phyloP scores from a whole-genome alignment of 53 echinoderm and acorn worm genomes.

The Patiria pectinifera region DNA sequence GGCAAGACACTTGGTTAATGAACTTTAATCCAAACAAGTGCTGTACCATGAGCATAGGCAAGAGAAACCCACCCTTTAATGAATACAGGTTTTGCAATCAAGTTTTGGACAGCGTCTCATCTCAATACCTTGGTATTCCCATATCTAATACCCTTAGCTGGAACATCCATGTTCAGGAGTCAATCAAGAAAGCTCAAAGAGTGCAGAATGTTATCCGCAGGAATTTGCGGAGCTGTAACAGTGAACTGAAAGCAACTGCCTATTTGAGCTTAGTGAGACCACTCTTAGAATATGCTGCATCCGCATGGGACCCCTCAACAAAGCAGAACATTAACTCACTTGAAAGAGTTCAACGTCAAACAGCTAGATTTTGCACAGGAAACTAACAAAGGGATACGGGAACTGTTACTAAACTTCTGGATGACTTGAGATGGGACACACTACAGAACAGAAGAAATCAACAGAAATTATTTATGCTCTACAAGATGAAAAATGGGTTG shows the following conservation, averaged over 20 bases:
- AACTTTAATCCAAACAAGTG: constrained; percentile 57
- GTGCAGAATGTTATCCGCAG: constrained; percentile 37
- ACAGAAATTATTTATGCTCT: neutral
- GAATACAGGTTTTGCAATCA: constrained; percentile 45
- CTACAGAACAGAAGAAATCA: constrained; percentile 48
- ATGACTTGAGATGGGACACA: constrained; percentile 54
- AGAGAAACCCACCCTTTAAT: constrained; percentile 56
- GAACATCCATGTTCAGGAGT: constrained; percentile 35
- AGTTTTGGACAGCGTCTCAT: constrained; percentile 16
- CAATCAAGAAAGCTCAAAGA: constrained; percentile 39
- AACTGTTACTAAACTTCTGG: constrained; percentile 24
- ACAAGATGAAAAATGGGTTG: no score
- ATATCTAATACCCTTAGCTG: constrained; percentile 53
- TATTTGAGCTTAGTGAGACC: constrained; percentile 46
- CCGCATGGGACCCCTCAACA: constrained; percentile 42
- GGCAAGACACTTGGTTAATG: constrained; percentile 54
- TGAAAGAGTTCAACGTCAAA: constrained; percentile 51
- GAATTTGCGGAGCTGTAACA: constrained; percentile 41
- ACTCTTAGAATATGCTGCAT: constrained; percentile 49
- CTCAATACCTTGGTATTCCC: constrained; percentile 57
- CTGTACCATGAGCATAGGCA: constrained; percentile 49
- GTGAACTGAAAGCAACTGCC: constrained; percentile 37
- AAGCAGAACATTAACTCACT: constrained; percentile 42
- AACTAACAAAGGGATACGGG: constrained; percentile 45
- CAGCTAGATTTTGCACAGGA: constrained; percentile 46